Conservation (phyloP, 1,140 invertebrate species). For the Centruroides sculpturatus region DNA sequence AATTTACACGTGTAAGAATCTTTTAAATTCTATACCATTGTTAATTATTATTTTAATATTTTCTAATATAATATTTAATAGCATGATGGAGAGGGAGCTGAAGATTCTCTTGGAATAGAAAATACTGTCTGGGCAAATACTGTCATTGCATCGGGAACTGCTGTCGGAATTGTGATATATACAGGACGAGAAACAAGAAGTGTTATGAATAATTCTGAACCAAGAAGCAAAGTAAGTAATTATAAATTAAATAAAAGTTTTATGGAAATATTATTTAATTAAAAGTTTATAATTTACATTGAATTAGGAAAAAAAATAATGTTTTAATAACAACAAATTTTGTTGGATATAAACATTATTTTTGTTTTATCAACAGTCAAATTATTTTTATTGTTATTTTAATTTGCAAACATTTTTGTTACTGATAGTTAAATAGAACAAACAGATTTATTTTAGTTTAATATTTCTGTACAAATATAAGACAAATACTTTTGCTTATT, state of each 20-base stretch:
- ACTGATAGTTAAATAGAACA: no score
- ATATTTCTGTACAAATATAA: no score
- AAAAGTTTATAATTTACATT: no score
- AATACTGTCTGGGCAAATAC: constrained; percentile 98
- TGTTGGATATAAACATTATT: no score
- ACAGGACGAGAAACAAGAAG: constrained; percentile 91
- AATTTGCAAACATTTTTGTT: no score
- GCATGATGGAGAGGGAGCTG: constrained; percentile 41
- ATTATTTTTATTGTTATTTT: no score
- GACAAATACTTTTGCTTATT: no score
- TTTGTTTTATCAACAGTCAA: no score
- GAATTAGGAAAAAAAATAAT: no score
- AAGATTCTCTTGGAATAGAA: constrained; percentile 80
- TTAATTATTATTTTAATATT: background rate
- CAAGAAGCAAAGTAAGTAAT: constrained; percentile 56
- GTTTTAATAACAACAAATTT: no score
- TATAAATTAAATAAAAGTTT: background rate
- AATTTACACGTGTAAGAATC: constrained; percentile 56
- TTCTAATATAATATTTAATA: constrained; percentile 16
- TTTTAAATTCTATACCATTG: background rate
- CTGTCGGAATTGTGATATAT: constrained; percentile 87
- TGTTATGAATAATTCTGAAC: constrained; percentile 95
- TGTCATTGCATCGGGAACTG: constrained; percentile 89
- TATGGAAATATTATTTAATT: no score
- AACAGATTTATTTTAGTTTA: no score